Conservation (phyloP, 2,113 vertebrate genomes). For the Alethe diademata region DNA sequence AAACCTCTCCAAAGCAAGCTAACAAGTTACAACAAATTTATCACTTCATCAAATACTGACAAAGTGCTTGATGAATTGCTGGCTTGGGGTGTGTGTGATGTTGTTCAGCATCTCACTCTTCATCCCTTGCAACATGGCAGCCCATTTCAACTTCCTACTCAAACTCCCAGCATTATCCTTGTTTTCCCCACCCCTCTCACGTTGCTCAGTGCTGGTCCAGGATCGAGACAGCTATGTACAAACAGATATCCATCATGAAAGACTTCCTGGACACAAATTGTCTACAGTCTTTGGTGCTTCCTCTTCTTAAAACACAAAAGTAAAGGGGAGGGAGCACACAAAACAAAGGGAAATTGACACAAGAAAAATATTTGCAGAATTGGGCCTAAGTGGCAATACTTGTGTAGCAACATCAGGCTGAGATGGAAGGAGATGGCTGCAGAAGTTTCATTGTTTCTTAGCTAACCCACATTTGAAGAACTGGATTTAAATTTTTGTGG, state of each 20-base stretch:
- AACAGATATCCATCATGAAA: not conserved
- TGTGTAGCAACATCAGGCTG: rapidly evolving
- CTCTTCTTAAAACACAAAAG: not conserved
- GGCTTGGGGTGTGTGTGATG: not conserved
- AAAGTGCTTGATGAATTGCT: not conserved
- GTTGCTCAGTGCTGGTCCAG: not conserved
- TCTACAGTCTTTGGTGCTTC: not conserved
- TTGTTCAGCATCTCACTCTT: not conserved
- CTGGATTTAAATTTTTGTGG: not conserved
- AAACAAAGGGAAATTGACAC: not conserved
- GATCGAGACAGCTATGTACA: not conserved
- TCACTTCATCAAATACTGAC: not conserved
- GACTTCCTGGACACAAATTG: not conserved
- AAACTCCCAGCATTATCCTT: rapidly evolving
- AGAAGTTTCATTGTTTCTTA: not conserved
- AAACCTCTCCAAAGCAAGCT: not conserved
- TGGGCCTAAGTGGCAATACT: not conserved
- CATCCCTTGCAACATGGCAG: not conserved
- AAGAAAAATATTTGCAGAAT: not conserved
- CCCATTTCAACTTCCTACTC: not conserved
- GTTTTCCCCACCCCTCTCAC: not conserved
- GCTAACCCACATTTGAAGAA: not conserved
- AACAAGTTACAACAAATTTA: not conserved
- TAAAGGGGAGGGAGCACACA: not conserved
- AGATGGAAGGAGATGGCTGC: not conserved